Evolutionary conservation across 2,113 vertebrate species (phyloP).

Genomic region (Bothrops jararaca): DNA sequence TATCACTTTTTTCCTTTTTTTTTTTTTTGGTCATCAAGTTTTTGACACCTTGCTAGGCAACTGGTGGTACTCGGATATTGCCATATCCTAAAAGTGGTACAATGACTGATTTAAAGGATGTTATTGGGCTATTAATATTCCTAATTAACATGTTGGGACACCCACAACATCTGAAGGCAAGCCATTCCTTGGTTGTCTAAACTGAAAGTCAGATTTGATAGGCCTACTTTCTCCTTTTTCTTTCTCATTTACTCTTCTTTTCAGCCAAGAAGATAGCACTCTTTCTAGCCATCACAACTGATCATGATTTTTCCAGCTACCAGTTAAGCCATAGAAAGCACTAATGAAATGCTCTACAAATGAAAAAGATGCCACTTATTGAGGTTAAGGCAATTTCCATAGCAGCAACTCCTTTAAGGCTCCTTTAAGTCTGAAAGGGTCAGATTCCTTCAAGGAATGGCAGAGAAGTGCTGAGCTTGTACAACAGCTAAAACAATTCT

Average conservation of each 20-base stretch:
- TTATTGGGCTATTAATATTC: background rate
- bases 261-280: background rate
- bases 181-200: background rate
- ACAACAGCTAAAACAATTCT: background rate
- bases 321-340: background rate
- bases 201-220: background rate
- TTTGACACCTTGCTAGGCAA: too few relatives aligned
- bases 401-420: background rate
- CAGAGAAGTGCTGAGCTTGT: background rate
- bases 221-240: background rate
- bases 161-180: too few relatives aligned
- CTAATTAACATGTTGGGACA: background rate
- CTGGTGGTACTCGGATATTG: too few relatives aligned
- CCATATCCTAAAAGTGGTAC: too few relatives aligned
- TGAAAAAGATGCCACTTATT: background rate
- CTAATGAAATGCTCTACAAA: background rate
- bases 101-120: background rate
- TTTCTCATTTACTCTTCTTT: background rate
- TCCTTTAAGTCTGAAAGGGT: background rate
- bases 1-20: too few relatives aligned
- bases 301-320: background rate
- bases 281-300: background rate
- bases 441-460: background rate
- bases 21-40: too few relatives aligned
- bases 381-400: background rate